Evolutionary conservation across 2,888 invertebrate species (phyloP).

Genomic region (Chirona hameri): DNA sequence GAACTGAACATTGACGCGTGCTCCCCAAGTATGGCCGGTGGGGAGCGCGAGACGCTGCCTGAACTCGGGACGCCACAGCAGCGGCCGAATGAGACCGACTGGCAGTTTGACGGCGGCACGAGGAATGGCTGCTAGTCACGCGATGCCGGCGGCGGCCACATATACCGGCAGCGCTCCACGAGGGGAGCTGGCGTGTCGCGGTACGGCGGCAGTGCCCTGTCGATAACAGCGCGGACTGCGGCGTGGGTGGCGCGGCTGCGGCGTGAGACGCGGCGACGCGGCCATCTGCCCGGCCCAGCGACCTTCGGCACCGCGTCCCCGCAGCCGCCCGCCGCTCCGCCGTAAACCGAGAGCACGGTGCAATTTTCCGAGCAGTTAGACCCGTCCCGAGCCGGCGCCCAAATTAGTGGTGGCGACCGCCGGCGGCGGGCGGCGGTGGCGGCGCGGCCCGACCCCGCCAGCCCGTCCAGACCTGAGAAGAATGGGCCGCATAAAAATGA

Average conservation of each 20-base stretch:
- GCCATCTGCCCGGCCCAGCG: neutral
- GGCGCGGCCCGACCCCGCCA: conserved; percentile 5
- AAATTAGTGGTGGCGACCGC: conserved; percentile 24
- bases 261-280: neutral
- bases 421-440: conserved; percentile 1
- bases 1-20: too few relatives aligned
- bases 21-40: too few relatives aligned
- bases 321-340: neutral
- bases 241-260: conserved; percentile 5
- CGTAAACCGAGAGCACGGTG: conserved; percentile 7
- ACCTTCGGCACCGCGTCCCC: conserved; percentile 5
- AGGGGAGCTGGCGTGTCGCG: neutral
- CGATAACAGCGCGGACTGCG: neutral
- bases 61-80: too few relatives aligned
- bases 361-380: conserved; percentile 28
- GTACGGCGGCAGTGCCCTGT: neutral
- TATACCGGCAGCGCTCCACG: too few relatives aligned
- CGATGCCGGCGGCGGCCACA: too few relatives aligned
- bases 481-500: conserved; percentile 27
- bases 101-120: too few relatives aligned
- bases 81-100: too few relatives aligned
- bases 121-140: too few relatives aligned
- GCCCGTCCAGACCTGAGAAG: neutral
- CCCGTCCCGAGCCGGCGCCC: neutral
- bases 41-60: too few relatives aligned